Evolutionary conservation across 2,113 vertebrate genomes (phyloP).

Genomic region (Cygnus atratus): DNA sequence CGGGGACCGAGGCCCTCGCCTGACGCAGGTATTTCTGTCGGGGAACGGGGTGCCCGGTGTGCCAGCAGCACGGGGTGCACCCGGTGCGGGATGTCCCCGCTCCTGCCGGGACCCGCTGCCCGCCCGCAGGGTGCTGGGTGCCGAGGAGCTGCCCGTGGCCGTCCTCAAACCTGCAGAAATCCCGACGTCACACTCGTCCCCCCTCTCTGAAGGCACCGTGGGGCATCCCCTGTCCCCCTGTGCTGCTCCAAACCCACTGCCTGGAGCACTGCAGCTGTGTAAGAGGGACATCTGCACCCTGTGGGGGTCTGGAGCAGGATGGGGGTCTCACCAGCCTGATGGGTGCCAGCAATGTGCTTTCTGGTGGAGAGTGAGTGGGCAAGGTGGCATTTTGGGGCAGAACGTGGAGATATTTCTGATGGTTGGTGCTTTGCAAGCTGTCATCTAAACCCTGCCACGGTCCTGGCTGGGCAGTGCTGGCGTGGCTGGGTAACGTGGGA

Average conservation of each 20-base stretch:
- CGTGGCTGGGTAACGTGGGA: background rate
- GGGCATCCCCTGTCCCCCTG: background rate
- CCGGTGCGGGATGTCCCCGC: background rate
- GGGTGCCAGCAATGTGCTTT: background rate
- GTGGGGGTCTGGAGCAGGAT: background rate
- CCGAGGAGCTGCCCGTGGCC: background rate
- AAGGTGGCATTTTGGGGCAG: background rate
- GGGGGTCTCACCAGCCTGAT: background rate
- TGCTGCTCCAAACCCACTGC: background rate
- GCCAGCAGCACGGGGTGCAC: background rate
- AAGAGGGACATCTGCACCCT: background rate
- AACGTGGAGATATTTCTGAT: background rate
- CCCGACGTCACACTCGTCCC: fast-evolving
- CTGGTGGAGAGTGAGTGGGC: fast-evolving
- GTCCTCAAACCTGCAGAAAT: background rate
- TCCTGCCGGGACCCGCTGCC: background rate
- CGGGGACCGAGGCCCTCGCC: background rate
- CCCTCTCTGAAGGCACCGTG: background rate
- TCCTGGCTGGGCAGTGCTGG: background rate
- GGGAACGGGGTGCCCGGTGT: background rate
- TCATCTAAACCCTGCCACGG: background rate
- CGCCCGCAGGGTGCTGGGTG: background rate
- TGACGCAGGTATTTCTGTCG: constrained; percentile 10
- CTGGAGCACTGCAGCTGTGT: background rate
- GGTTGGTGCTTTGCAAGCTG: background rate